A percentile compares a stretch with the other conserved stretches of the same genome.
These are phyloP conservation scores for Brachycybe producta DNA, from an alignment of 2,888 invertebrate genomes.

Conservation along the genomic window DNA sequence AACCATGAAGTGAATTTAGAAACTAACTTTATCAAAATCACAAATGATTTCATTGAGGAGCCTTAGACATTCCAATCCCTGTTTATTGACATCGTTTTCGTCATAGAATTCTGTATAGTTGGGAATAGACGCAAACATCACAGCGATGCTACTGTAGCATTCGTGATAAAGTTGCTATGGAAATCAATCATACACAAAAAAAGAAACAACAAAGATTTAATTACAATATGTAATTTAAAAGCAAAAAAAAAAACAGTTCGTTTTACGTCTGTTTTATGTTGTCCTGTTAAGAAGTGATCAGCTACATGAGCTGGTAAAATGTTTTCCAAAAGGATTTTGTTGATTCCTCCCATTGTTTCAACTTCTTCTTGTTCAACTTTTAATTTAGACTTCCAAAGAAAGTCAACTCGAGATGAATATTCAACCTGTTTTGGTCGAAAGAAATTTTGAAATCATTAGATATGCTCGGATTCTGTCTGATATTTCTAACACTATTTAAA, in stretches of 20 bases:
- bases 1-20: background rate
- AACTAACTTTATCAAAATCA: constrained; percentile 82
- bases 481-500: too few species aligned
- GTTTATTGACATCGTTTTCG: constrained; percentile 91
- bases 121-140: constrained; percentile 97
- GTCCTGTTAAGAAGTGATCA: constrained; percentile 69
- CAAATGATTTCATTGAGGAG: constrained; percentile 94
- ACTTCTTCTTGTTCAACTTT: constrained; percentile 84
- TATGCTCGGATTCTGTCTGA: too few species aligned
- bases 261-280: constrained; percentile 45
- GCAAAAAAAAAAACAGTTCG: constrained; percentile 10
- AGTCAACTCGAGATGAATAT: constrained; percentile 80
- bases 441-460: background rate
- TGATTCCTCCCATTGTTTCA: constrained; percentile 89
- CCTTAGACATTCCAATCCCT: constrained; percentile 84
- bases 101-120: constrained; percentile 96
- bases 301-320: constrained; percentile 94
- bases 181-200: constrained; percentile 8
- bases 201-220: constrained; percentile 18
- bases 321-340: constrained; percentile 90
- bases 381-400: constrained; percentile 84
- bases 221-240: background rate
- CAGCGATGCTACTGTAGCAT: constrained; percentile 80
- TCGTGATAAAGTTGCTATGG: constrained; percentile 82
- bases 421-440: constrained; percentile 54